phyloP scores from a whole-genome alignment of 2,797 vertebrate species.

The Emydoidea blandingii region DNA sequence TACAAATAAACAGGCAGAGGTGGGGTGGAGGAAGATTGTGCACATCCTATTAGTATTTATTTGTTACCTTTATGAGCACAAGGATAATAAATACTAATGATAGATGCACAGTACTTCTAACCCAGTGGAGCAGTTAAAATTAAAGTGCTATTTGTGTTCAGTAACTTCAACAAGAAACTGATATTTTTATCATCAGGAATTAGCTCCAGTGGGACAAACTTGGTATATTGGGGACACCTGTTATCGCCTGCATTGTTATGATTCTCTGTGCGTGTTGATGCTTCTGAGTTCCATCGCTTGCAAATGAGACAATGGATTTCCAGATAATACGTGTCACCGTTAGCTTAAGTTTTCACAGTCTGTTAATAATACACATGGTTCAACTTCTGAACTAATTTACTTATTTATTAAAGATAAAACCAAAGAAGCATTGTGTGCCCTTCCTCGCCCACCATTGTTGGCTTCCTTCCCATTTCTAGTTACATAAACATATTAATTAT shows the following conservation, averaged over 20 bases:
- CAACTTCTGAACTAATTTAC: background rate
- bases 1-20: background rate
- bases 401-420: background rate
- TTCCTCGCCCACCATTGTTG: background rate
- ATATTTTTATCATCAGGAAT: background rate
- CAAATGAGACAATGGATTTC: background rate
- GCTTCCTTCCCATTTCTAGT: slow-evolving; percentile 15
- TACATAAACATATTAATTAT: slow-evolving; percentile 24
- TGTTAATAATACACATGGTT: background rate
- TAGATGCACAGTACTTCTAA: background rate
- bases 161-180: background rate
- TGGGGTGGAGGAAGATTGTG: background rate
- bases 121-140: background rate
- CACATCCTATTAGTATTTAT: background rate
- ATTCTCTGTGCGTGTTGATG: fast-evolving
- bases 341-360: slow-evolving; percentile 15
- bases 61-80: background rate
- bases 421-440: background rate
- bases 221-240: background rate
- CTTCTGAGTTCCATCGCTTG: background rate
- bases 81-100: background rate
- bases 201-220: fast-evolving
- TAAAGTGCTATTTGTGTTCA: background rate
- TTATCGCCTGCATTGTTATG: fast-evolving
- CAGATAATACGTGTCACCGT: background rate